Evolutionary conservation across 2,113 vertebrate species (phyloP).

Genomic region (Phylloscopus whistleri): DNA sequence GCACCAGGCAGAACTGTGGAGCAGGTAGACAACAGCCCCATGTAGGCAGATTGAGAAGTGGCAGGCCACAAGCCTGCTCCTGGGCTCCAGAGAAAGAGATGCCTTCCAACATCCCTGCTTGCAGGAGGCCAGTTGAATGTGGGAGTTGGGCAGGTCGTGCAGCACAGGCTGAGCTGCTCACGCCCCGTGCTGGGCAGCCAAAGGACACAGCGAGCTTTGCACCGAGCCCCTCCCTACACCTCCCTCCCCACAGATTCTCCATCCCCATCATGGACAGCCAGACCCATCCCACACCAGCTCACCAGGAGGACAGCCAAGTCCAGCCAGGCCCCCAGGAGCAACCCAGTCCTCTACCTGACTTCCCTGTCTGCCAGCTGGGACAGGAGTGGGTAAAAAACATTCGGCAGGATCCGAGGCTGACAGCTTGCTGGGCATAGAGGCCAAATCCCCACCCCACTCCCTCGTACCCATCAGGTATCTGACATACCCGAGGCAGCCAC

Average conservation of each 20-base stretch:
- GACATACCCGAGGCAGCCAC: background rate
- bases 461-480: rapidly evolving
- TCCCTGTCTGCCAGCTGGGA: background rate
- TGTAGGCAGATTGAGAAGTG: rapidly evolving
- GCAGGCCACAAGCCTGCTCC: background rate
- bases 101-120: background rate
- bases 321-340: rapidly evolving
- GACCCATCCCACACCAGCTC: background rate
- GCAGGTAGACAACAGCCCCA: background rate
- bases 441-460: background rate
- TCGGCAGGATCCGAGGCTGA: background rate
- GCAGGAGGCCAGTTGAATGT: background rate
- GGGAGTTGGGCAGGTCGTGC: background rate
- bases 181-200: background rate
- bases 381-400: background rate
- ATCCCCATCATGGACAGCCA: background rate
- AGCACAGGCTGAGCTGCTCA: background rate
- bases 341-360: background rate
- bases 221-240: background rate
- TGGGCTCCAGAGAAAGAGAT: background rate
- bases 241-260: background rate
- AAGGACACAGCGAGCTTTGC: background rate
- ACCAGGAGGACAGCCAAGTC: rapidly evolving
- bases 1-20: background rate
- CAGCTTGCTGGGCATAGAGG: background rate